These are phyloP conservation scores for Paradisaea rubra DNA, from an alignment of 2,113 vertebrate species.

Conservation along the genomic window DNA sequence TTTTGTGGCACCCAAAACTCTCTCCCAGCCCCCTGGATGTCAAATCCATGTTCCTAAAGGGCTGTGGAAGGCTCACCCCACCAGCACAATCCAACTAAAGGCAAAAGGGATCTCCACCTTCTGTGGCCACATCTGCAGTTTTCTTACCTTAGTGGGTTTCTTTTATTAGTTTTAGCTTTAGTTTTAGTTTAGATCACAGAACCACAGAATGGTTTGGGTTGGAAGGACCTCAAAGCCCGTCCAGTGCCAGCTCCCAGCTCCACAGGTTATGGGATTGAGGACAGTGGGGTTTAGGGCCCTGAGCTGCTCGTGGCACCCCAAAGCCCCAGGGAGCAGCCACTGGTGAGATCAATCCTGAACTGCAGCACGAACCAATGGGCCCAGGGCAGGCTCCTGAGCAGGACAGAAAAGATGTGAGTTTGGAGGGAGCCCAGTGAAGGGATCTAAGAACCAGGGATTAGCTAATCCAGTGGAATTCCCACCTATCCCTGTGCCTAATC, in stretches of 20 bases:
- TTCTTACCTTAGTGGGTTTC: neutral
- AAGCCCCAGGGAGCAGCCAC: neutral
- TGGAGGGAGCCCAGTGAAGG: neutral
- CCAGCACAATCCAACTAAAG: neutral
- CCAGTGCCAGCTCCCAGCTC: neutral
- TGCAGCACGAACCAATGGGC: neutral
- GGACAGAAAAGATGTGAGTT: neutral
- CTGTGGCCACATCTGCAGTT: neutral
- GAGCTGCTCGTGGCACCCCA: neutral
- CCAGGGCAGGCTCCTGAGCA: neutral
- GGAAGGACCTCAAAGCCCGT: neutral
- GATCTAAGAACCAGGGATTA: neutral
- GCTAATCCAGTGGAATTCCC: neutral
- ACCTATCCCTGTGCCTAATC: rapidly evolving
- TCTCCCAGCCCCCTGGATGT: neutral
- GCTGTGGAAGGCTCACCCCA: neutral
- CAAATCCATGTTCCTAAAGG: neutral
- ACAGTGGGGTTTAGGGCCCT: neutral
- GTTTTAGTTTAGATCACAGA: neutral
- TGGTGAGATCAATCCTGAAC: neutral
- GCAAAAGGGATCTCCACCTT: neutral
- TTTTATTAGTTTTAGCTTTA: neutral
- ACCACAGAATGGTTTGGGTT: neutral
- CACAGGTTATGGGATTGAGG: neutral
- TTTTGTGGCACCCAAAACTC: too few relatives aligned